Percentiles rank a stretch among this genome's conserved stretches.
Evolutionary conservation across 2,113 vertebrate genomes (phyloP).

Genomic region (Myiopsitta monachus): DNA sequence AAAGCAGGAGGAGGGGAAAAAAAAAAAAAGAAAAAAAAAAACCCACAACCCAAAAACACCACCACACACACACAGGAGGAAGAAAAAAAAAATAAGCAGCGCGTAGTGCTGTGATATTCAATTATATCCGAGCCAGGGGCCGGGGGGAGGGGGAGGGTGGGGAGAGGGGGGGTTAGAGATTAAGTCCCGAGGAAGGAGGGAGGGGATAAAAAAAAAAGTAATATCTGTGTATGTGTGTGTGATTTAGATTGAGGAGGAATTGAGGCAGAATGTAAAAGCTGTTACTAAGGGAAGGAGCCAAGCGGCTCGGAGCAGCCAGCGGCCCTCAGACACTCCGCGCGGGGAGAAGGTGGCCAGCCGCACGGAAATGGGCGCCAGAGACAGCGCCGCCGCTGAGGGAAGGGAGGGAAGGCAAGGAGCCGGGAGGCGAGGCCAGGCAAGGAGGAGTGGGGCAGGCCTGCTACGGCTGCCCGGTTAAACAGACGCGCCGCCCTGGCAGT

Average conservation of each 20-base stretch:
- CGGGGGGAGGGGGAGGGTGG: no score
- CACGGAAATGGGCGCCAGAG: conserved; percentile 84
- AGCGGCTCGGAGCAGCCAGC: conserved; percentile 91
- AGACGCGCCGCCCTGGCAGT: not conserved
- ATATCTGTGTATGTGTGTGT: conserved; percentile 47
- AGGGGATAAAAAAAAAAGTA: not conserved
- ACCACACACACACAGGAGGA: not conserved
- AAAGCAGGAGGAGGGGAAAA: not conserved
- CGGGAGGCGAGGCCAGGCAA: not conserved
- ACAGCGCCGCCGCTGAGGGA: not conserved
- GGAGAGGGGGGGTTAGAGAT: not conserved
- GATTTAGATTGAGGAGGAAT: conserved; percentile 79
- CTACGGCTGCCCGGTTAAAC: conserved; percentile 74
- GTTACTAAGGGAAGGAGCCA: conserved; percentile 92
- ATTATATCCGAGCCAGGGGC: not conserved
- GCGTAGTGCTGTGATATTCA: not conserved
- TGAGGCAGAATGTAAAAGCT: conserved; percentile 85
- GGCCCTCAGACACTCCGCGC: conserved; percentile 88
- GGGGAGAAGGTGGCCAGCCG: conserved; percentile 82
- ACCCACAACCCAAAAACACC: not conserved
- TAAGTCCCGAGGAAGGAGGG: conserved; percentile 22
- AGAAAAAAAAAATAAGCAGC: not conserved
- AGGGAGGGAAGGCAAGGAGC: not conserved
- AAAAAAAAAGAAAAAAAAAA: not conserved
- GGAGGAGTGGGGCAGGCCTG: conserved; percentile 36